Base-by-base conservation (phyloP, 2,113 vertebrate genomes). In the Oncorhynchus gorbuscha region DNA sequence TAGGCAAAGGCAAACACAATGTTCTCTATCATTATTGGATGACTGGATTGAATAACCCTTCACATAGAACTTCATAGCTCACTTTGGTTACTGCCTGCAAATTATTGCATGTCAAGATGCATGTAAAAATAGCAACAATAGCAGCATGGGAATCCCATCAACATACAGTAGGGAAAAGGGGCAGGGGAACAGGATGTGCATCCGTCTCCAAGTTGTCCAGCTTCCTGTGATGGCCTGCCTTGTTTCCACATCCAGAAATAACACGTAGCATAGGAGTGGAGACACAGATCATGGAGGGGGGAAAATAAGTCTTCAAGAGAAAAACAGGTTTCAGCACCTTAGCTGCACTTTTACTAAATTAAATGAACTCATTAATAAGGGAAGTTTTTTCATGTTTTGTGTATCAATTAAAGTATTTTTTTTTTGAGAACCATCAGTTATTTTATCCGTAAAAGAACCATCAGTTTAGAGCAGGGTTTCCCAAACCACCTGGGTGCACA, bases 161-260 rank as follows among this genome's bases (percentile, higher is more conserved):
- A 70, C 9, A 26, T 3, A 49, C n/a, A 11, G 20, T 24, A 26
- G 11, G n/a, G 24, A 48, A 20, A 49, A 14, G n/a, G n/a, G n/a
- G 6, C 3, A 12, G 30, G 14, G 3, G 24, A 70, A 70, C 18
- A 70, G 69, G 69, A 70, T 70, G 22, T 70, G 35, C 68, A 69
- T 45, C 68, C 68, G 32, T 45, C n/a, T 69, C 68, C 18, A 32
- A 48, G 69, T 71, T 55, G 32, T 71, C 18, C 51, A 68, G 55
- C 32, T 66, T 68, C 66, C 67, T 72, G 24, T 22, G 6, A 11
- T 14, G 65, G 20, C 62, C 39, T 45, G 39, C 39, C 49, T 49
- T 13, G 74, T 48, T 9, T 67, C 71, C 51, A 12, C 26, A 22
- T 70, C 69, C 69, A 70, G 69, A 70, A 24, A 64, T 39, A 16